Base-by-base conservation (phyloP, 2,888 invertebrate genomes). In the Tenthredo notha region DNA sequence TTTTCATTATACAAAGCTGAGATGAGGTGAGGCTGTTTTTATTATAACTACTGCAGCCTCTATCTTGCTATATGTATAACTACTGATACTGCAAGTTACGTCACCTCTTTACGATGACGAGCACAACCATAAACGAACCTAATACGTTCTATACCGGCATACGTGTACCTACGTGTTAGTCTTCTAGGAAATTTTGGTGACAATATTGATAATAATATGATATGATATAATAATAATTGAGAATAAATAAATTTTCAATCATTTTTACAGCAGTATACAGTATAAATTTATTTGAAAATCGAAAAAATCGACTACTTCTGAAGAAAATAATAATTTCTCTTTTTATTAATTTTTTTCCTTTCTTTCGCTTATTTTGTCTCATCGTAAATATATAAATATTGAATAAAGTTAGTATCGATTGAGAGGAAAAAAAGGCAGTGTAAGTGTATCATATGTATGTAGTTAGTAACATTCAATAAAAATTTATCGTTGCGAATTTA, bases 401-500 rank as follows among this genome's bases (percentile, higher is more conserved):
- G 3, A 67, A 29, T 15, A 15, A 15, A 67, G 25, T 67, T 67
- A 67, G 29, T 25, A 67, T 67, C 67, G 67, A 67, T 67, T 67
- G 25, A 67, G 10, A 37, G 37, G 10, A 37, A 7, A 37, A 37
- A 37, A 7, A 67, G 29, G 25, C 15, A 29, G 47, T 6, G 33
- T 54, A 37, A 15, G 33, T n/a, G 33, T n/a, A 10, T 40, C n/a
- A 78, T 2, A 21, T 29, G 58, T 21, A 29, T 21, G 18, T 29
- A 18, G 61, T 33, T 50, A 18, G 61, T 50, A 80, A 40, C 21
- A n/a, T 61, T 80, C 80, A 80, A 80, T 80, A 9, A 80, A 80
- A 67, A 83, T 83, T 83, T 83, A 83, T 83, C 61, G 47, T 25
- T 21, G 43, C 25, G 47, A 83, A 83, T 83, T 43, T 83, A 83